A percentile compares a stretch with the other conserved stretches of the same genome.
Evolutionary conservation across 92 coral and sea anemone genomes (phyloP).

Genomic region (Bergia puertoricense): DNA sequence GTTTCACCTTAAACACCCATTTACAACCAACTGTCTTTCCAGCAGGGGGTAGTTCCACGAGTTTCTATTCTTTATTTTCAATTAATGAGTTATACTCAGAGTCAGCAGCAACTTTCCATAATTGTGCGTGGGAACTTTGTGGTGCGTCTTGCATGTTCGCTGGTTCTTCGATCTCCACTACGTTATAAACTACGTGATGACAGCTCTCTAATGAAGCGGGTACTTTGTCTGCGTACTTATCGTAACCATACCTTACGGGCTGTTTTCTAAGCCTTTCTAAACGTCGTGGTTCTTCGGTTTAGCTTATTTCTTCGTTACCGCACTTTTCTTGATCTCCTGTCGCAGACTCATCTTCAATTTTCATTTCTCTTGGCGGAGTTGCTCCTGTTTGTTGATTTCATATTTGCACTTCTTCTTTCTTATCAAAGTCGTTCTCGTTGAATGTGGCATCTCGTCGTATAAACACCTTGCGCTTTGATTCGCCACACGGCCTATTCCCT

Average conservation of each 20-base stretch:
- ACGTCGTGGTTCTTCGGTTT: conserved; percentile 26
- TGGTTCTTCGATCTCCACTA: conserved; percentile 49
- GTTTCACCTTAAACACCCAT: neutral
- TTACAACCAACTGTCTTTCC: neutral
- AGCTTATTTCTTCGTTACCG: neutral
- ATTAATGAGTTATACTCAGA: conserved; percentile 42
- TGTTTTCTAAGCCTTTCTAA: conserved; percentile 43
- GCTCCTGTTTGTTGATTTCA: too few species aligned
- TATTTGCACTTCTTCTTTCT: too few species aligned
- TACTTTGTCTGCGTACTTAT: conserved; percentile 52
- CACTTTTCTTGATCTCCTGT: neutral
- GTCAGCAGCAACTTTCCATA: conserved; percentile 60
- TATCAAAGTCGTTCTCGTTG: too few species aligned
- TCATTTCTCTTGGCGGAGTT: too few species aligned
- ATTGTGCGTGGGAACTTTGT: conserved; percentile 26
- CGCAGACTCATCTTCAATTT: neutral
- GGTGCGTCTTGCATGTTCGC: conserved; percentile 45
- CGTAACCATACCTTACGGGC: conserved; percentile 50
- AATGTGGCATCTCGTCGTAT: too few species aligned
- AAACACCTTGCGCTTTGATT: too few species aligned
- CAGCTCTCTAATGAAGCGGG: conserved; percentile 30
- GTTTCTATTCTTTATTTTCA: conserved; percentile 14
- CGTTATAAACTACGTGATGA: conserved; percentile 48
- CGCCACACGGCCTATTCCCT: too few species aligned
- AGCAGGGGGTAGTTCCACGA: neutral